phyloP scores from a whole-genome alignment of 2,888 invertebrate species.

The Lasioglossum calceatum region DNA sequence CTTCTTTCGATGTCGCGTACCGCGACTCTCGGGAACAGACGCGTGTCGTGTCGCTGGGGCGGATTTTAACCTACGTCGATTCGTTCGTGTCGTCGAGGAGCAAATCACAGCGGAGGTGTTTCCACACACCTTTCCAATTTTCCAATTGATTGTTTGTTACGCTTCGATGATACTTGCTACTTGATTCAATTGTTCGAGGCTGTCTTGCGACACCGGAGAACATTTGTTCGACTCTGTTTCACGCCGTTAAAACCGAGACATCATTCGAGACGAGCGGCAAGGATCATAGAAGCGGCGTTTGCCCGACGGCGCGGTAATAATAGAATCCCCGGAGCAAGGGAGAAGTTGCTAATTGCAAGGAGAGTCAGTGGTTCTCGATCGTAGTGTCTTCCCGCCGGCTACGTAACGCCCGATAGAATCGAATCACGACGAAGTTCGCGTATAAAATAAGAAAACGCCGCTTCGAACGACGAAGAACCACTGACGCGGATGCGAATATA shows the following conservation, averaged over 20 bases:
- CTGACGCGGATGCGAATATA: neutral
- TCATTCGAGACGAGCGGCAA: neutral
- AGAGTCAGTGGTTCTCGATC: constrained; percentile 1
- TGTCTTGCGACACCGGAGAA: neutral
- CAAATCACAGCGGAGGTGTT: neutral
- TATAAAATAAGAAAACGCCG: neutral
- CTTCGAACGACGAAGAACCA: neutral
- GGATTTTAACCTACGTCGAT: constrained; percentile 30
- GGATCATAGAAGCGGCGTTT: neutral
- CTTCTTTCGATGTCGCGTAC: constrained; percentile 57
- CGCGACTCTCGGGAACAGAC: constrained; percentile 68
- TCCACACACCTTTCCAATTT: no score
- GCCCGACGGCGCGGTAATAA: neutral
- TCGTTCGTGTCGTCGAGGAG: neutral
- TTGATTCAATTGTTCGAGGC: neutral
- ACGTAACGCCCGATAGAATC: neutral
- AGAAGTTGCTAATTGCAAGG: neutral
- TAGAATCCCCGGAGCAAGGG: neutral
- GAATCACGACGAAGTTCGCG: neutral
- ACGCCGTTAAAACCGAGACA: neutral
- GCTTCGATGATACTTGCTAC: constrained; percentile 2
- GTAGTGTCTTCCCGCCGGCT: no score
- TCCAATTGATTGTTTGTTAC: neutral
- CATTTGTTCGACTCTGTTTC: neutral
- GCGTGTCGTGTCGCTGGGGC: constrained; percentile 48